phyloP scores from a whole-genome alignment of 2,113 vertebrate species.

The Aphyosemion australe region DNA sequence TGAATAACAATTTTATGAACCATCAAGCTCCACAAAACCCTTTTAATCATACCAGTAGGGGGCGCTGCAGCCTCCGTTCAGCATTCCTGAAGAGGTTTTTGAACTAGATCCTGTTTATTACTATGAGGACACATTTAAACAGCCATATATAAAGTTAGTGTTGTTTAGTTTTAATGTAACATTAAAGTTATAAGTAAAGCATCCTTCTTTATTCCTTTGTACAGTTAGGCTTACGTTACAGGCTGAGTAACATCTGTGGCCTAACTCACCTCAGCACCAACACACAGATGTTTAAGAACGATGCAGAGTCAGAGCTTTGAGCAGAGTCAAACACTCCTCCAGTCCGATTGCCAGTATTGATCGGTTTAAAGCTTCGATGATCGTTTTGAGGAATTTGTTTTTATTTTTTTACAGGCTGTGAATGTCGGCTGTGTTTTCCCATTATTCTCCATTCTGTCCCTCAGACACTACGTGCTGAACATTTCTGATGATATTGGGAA shows the following conservation, averaged over 20 bases:
- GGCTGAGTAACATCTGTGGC: no score
- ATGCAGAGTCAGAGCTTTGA: no score
- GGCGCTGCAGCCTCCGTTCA: not conserved
- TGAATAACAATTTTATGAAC: no score
- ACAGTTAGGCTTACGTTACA: no score
- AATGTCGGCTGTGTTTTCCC: not conserved
- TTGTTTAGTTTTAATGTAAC: no score
- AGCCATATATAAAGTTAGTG: no score
- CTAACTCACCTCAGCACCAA: not conserved
- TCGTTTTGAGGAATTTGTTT: not conserved
- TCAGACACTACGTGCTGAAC: constrained; percentile 90
- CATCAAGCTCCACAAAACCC: no score
- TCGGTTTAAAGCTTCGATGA: not conserved
- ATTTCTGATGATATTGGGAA: constrained; percentile 93
- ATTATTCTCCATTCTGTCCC: constrained; percentile 3
- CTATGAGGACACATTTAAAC: no score
- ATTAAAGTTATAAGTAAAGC: no score
- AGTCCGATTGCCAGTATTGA: not conserved
- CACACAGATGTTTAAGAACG: not conserved
- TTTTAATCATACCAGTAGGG: not conserved
- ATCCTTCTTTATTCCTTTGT: no score
- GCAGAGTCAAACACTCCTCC: not conserved
- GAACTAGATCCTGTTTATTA: no score
- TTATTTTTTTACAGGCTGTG: not conserved
- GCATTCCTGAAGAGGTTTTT: not conserved